Conservation (phyloP, 2,888 invertebrate genomes). For the Creontiades dilutus region DNA sequence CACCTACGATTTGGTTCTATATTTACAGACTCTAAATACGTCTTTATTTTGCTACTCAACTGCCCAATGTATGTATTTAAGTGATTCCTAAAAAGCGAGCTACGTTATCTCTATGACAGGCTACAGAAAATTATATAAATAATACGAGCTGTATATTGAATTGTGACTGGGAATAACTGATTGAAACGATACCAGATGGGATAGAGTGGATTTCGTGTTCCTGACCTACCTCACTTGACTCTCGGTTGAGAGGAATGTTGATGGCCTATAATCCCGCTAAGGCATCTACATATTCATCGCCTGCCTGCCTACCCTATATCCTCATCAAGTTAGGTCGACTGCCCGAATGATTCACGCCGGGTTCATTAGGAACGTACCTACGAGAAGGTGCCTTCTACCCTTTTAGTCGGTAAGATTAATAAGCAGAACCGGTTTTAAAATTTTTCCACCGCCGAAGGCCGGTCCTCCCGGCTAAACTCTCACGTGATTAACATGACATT, state of each 20-base stretch:
- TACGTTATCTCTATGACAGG: too few species aligned
- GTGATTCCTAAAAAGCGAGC: too few species aligned
- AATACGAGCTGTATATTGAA: too few species aligned
- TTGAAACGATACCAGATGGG: background rate
- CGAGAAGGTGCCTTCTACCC: background rate
- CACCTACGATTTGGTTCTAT: too few species aligned
- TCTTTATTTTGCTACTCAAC: too few species aligned
- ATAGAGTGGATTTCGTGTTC: background rate
- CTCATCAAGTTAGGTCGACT: background rate
- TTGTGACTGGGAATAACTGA: too few species aligned
- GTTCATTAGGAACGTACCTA: background rate
- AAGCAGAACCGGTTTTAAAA: background rate
- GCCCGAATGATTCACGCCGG: background rate
- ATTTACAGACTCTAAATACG: too few species aligned
- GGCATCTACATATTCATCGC: conserved; percentile 31
- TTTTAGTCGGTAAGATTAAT: background rate
- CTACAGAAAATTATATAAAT: too few species aligned
- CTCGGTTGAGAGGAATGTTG: conserved; percentile 37
- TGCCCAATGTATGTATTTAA: too few species aligned
- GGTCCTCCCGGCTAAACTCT: background rate
- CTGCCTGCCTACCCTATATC: background rate
- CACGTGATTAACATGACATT: background rate
- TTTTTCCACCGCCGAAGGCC: background rate
- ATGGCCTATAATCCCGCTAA: conserved; percentile 22
- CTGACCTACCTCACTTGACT: conserved; percentile 23